Evolutionary conservation across 2,888 invertebrate species (phyloP), one percentile per base, ranked within the genome.

Genomic region (Noctua comes): DNA sequence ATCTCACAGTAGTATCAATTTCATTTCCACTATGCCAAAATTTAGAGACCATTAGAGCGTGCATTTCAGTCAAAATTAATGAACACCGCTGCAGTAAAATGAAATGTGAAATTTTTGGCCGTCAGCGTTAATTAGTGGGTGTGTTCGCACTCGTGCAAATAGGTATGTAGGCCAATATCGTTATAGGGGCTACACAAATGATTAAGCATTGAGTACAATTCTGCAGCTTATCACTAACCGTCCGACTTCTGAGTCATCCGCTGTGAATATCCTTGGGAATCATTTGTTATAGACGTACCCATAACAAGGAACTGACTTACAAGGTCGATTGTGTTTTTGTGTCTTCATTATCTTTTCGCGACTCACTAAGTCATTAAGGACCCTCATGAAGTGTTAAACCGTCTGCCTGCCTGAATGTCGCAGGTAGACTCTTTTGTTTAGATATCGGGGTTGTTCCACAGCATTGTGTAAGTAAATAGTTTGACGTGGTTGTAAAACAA

Each of bases 151-250:
- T 48, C 68, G 43, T 69, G 68, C 43, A 75, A 69, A 80, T 82
- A 83, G 77, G 73, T 87, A 87, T 79, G 70, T 82, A 80, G 79
- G 80, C 71, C 80, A 80, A 77, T 80, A 82, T 79, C 83, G 82
- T 84, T 84, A 83, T 80, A 87, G 69, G 85, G 79, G 84, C 74
- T 80, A 86, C 79, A 88, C 85, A 87, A 88, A 90, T 89, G 91
- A 91, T 91, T 90, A 90, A 85, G 86, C 85, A 84, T 73, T 75
- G 72, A 90, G 88, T 88, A 91, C 90, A 93, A 91, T 92, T 88
- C 86, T 77, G 69, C 76, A 76, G 88, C 91, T 93, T 93, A 93
- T 93, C 93, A 89, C 86, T 84, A 82, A 75, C 80, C 77, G 85
- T 82, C 78, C 73, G 80, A 80, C 66, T 83, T 77, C 85, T 92